These are phyloP conservation scores for Rhadina sibilatrix DNA, from an alignment of 2,113 vertebrate genomes.

Conservation along the genomic window DNA sequence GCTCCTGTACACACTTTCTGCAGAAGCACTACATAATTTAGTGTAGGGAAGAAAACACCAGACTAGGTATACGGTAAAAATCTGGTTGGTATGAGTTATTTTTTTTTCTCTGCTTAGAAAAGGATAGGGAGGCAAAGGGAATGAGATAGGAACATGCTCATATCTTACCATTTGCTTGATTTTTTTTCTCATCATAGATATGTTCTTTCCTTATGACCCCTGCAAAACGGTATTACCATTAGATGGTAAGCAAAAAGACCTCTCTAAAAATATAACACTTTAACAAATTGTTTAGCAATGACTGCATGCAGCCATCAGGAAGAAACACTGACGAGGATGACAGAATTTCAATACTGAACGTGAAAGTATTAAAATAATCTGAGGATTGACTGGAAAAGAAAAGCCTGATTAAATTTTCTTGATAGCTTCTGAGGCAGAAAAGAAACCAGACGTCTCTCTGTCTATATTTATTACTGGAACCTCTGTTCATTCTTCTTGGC, in stretches of 20 bases:
- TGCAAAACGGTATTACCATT: conserved; percentile 10
- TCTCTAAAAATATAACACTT: conserved; percentile 45
- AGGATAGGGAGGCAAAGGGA: not conserved
- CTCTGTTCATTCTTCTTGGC: conserved; percentile 45
- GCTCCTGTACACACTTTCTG: conserved; percentile 39
- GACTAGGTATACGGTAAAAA: not conserved
- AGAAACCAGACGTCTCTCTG: conserved; percentile 18
- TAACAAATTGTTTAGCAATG: conserved; percentile 52
- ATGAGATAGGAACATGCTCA: not conserved
- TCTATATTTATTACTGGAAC: conserved; percentile 50
- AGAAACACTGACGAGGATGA: not conserved
- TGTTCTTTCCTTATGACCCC: conserved; percentile 7
- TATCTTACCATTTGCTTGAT: not conserved
- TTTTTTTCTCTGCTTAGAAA: not conserved
- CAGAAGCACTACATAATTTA: conserved; percentile 68
- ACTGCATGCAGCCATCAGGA: conserved; percentile 35
- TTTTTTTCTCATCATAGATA: conserved; percentile 6
- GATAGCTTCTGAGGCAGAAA: conserved; percentile 56
- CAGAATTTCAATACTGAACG: conserved; percentile 52
- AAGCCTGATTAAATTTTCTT: conserved; percentile 65
- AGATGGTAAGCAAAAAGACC: not conserved
- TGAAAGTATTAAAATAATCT: conserved; percentile 56
- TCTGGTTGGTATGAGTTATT: not conserved
- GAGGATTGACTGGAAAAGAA: conserved; percentile 55
- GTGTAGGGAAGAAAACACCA: conserved; percentile 24